Evolutionary conservation across 2,113 vertebrate genomes (phyloP).

Genomic region (Dasypus novemcinctus): DNA sequence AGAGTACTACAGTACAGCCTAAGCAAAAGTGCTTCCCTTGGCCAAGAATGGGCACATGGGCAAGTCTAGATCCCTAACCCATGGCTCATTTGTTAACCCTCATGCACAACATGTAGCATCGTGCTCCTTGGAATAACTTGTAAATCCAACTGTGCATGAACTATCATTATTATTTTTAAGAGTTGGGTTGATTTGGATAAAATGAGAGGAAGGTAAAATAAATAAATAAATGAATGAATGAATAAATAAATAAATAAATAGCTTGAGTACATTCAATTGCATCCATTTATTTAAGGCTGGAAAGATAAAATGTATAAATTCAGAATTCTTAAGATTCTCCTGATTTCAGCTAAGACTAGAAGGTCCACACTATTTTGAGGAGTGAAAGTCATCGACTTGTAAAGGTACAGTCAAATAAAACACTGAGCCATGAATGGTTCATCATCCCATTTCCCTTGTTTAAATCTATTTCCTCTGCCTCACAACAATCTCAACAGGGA

Average conservation of each 20-base stretch:
- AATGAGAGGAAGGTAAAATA: not conserved
- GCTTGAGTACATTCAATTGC: not conserved
- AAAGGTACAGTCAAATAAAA: not conserved
- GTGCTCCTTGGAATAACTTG: conserved; percentile 8
- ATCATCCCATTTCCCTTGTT: not conserved
- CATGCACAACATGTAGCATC: not conserved
- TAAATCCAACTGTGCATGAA: conserved; percentile 37
- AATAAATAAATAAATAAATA: too few species aligned
- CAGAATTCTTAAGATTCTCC: not conserved
- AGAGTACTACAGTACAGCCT: not conserved
- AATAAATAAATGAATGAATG: too few species aligned
- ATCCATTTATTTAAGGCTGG: not conserved
- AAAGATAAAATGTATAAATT: not conserved
- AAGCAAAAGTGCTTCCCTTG: not conserved
- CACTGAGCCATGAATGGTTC: not conserved
- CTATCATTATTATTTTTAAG: conserved; percentile 52
- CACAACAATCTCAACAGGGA: not conserved
- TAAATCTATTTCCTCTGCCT: not conserved
- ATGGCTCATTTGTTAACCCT: not conserved
- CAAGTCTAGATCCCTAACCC: conserved; percentile 37
- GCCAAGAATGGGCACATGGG: conserved; percentile 21
- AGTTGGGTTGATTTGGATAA: not conserved
- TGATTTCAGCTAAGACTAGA: not conserved
- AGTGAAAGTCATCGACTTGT: not conserved
- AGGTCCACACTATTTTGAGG: not conserved